A percentile compares a stretch with the other conserved stretches of the same genome.
Conservation (phyloP, 1,140 invertebrate species). For the Magallana ariakensis region DNA sequence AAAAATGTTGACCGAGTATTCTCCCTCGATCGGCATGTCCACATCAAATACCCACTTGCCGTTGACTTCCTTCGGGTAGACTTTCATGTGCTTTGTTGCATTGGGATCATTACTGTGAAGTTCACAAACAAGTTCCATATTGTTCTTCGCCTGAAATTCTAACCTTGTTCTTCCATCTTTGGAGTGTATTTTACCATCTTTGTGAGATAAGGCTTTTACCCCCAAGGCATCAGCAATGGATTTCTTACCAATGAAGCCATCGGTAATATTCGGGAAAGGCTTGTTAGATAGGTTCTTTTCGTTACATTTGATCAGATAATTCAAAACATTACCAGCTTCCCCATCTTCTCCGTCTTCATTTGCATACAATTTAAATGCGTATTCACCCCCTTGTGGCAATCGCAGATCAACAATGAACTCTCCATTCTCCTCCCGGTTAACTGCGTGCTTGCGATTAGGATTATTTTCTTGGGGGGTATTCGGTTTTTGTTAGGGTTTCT, state of each 20-base stretch:
- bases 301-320: slow-evolving; percentile 74
- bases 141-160: slow-evolving; percentile 66
- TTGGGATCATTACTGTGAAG: slow-evolving; percentile 71
- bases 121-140: slow-evolving; percentile 72
- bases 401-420: slow-evolving; percentile 73
- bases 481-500: too few species aligned
- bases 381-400: slow-evolving; percentile 75
- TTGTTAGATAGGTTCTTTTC: slow-evolving; percentile 58
- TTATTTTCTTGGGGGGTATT: too few species aligned
- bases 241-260: slow-evolving; percentile 69
- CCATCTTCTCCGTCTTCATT: slow-evolving; percentile 70
- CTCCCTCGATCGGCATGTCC: slow-evolving; percentile 71
- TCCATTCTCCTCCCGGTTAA: slow-evolving; percentile 69
- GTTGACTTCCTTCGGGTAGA: slow-evolving; percentile 59
- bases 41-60: slow-evolving; percentile 73
- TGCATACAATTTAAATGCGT: slow-evolving; percentile 75
- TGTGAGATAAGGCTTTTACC: slow-evolving; percentile 68
- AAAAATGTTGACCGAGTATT: slow-evolving; percentile 76
- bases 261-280: slow-evolving; percentile 73
- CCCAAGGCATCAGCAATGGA: slow-evolving; percentile 65
- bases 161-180: slow-evolving; percentile 65
- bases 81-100: slow-evolving; percentile 66
- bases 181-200: slow-evolving; percentile 61
- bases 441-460: slow-evolving; percentile 71
- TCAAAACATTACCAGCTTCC: slow-evolving; percentile 74